A percentile compares a stretch with the other conserved stretches of the same genome.
phyloP scores from a whole-genome alignment of 2,113 vertebrate genomes.

The Alces alces region DNA sequence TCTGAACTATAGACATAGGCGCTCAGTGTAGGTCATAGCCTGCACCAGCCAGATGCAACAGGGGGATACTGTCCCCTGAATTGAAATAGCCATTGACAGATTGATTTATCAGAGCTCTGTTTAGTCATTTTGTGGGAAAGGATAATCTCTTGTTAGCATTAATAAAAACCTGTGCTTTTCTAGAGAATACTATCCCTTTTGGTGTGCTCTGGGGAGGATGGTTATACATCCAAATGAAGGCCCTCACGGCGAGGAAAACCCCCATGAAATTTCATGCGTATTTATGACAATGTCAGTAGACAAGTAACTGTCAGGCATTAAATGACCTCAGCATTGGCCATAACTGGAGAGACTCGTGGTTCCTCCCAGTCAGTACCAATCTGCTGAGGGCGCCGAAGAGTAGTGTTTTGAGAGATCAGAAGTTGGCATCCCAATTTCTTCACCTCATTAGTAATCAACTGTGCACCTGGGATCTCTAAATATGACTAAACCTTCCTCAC shows the following conservation, averaged over 20 bases:
- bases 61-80: not conserved
- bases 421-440: not conserved
- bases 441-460: not conserved
- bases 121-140: constrained; percentile 43
- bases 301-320: not conserved
- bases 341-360: not conserved
- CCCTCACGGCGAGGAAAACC: not conserved
- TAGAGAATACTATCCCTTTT: constrained; percentile 40
- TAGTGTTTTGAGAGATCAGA: not conserved
- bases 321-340: not conserved
- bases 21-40: not conserved
- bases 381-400: not conserved
- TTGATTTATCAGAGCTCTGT: constrained; percentile 44
- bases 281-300: not conserved
- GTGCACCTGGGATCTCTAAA: not conserved
- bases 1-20: not conserved
- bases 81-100: constrained; percentile 25
- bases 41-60: not conserved
- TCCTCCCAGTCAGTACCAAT: not conserved
- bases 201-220: constrained; percentile 11
- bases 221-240: not conserved
- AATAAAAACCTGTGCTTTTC: constrained; percentile 17
- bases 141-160: constrained; percentile 48
- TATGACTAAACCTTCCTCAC: not conserved
- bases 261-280: not conserved